Conservation (phyloP, 1,140 invertebrate species). For the Eumeta japonica region DNA sequence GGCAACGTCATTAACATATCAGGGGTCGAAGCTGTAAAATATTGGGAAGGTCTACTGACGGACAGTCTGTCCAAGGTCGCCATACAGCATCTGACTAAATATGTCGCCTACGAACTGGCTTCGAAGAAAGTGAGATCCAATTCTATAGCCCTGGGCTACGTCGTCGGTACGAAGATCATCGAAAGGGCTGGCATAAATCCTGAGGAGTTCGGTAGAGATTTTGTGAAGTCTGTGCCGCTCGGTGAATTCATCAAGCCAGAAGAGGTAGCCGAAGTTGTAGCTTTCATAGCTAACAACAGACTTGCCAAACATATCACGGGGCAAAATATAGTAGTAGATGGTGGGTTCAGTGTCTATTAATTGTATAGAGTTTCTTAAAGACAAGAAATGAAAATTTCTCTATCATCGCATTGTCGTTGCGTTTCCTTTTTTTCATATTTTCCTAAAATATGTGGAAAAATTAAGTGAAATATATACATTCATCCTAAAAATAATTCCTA, state of each 20-base stretch:
- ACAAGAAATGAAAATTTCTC: too few species aligned
- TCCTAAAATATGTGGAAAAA: too few species aligned
- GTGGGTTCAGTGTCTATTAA: slow-evolving; percentile 6
- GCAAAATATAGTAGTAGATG: slow-evolving; percentile 6
- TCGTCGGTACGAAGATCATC: slow-evolving; percentile 6
- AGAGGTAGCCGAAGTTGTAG: slow-evolving; percentile 4
- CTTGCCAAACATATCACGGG: slow-evolving; percentile 6
- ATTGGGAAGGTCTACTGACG: slow-evolving; percentile 58
- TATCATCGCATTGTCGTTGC: too few species aligned
- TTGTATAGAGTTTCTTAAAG: too few species aligned
- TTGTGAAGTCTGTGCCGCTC: not conserved
- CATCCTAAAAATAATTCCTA: too few species aligned
- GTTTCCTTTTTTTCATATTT: too few species aligned
- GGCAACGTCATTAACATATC: slow-evolving; percentile 74
- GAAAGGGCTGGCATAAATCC: slow-evolving; percentile 4
- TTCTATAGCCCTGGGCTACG: slow-evolving; percentile 62
- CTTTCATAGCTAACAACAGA: slow-evolving; percentile 4
- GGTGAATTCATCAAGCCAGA: slow-evolving; percentile 7
- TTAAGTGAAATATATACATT: too few species aligned
- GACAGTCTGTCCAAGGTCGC: slow-evolving; percentile 74
- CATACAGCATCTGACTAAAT: slow-evolving; percentile 71
- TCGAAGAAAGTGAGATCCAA: slow-evolving; percentile 69
- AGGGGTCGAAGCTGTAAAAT: slow-evolving; percentile 65
- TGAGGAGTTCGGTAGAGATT: slow-evolving; percentile 5
- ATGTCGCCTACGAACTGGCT: slow-evolving; percentile 62